Base-by-base conservation (phyloP, 2,888 invertebrate species). In the Epinotia brunnichana region DNA sequence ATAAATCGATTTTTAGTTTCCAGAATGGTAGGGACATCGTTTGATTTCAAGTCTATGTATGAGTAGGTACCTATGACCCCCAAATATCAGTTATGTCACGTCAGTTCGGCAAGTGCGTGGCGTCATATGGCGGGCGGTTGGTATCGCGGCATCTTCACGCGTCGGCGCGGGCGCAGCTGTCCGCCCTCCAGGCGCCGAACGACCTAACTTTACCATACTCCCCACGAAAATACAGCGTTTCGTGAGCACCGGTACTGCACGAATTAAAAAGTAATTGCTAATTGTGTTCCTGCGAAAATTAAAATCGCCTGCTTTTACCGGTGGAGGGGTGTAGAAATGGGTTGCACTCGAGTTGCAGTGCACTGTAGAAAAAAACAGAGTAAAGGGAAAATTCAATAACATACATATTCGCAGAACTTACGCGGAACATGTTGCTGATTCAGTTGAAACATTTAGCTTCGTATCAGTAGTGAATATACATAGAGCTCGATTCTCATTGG, bases 141-240 rank as follows among this genome's bases (percentile, higher is more conserved):
- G 60, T 92, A 92, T 91, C 88, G 77, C 81, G 81, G 81, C 77
- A 91, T 91, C 91, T 91, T 91, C 87, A 89, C 89, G 90, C 89
- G 84, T 82, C 79, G 84, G 76, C 82, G 76, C 72, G 78, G 76
- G 13, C 76, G 83, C 78, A 83, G 82, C 81, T 66, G 66, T n/a
- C 54, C 39, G 21, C 39, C 39, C 35, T 15, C 54, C 11, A 21
- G 10, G n/a, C 79, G 78, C 79, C 62, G 57, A 69, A 74, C 69
- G 77, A 79, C 79, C 10, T 24, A 56, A 56, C 21, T 54, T 11
- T 11, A 41, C 15, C 13, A 35, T 15, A 54, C 21, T 10, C 35
- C 41, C 10, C 4, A 56, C n/a, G 19, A 41, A 39, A 0, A 41
- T 56, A 56, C 19, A 10, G 13, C 44, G 15, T 57, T 68, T 48